phyloP scores from a whole-genome alignment of 2,888 invertebrate species.

The Gastracanthus pulcherrimus region DNA sequence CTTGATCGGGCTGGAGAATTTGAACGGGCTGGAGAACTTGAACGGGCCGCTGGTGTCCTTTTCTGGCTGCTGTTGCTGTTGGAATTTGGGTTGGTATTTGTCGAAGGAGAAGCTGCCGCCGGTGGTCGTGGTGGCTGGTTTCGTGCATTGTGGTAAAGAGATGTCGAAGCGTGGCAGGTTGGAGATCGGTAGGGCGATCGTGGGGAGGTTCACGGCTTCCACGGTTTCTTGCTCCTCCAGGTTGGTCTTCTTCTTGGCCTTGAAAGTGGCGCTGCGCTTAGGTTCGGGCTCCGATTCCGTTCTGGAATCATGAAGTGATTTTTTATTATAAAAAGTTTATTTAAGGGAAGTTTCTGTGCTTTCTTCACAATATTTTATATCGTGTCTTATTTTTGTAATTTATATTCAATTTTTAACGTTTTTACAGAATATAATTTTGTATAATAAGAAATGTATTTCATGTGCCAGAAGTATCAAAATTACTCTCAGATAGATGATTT shows the following conservation, averaged over 20 bases:
- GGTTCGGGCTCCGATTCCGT: slow-evolving; percentile 72
- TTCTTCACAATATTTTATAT: too few relatives aligned
- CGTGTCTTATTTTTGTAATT: too few relatives aligned
- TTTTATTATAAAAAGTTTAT: too few relatives aligned
- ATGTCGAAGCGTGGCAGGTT: slow-evolving; percentile 81
- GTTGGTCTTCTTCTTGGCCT: slow-evolving; percentile 71
- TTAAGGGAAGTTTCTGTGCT: too few relatives aligned
- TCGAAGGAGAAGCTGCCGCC: slow-evolving; percentile 21
- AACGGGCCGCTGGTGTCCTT: slow-evolving; percentile 63
- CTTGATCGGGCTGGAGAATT: slow-evolving; percentile 78
- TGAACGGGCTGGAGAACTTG: slow-evolving; percentile 72
- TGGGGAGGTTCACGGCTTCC: slow-evolving; percentile 79
- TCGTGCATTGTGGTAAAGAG: slow-evolving; percentile 72
- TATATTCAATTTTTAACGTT: not conserved
- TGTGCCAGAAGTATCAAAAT: too few relatives aligned
- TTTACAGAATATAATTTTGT: too few relatives aligned
- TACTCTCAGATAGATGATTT: too few relatives aligned
- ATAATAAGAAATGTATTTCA: too few relatives aligned
- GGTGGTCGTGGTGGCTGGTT: too few relatives aligned
- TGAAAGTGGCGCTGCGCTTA: slow-evolving; percentile 66
- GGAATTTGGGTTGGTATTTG: slow-evolving; percentile 38
- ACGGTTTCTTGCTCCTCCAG: slow-evolving; percentile 75
- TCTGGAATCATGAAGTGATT: slow-evolving; percentile 63
- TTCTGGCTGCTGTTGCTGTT: not conserved
- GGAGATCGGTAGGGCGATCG: slow-evolving; percentile 80